Conservation (phyloP, 2,888 invertebrate genomes). For the Drosophila recens region DNA sequence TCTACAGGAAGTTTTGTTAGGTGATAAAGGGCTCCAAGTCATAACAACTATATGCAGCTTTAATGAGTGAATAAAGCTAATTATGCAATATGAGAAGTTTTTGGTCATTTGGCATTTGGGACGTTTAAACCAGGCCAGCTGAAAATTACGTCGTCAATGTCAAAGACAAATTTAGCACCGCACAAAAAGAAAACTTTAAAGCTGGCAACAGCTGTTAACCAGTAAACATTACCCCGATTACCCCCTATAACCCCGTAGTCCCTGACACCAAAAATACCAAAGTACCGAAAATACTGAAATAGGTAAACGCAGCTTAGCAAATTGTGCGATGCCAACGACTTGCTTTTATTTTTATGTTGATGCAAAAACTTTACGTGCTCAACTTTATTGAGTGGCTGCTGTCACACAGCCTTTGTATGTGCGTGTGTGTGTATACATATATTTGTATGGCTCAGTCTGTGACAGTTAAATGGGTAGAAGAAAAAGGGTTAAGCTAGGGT, state of each 20-base stretch:
- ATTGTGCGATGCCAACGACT: slow-evolving; percentile 66
- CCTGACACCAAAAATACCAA: slow-evolving; percentile 31
- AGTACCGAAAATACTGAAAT: slow-evolving; percentile 34
- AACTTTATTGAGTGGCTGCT: slow-evolving; percentile 68
- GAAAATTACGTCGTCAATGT: slow-evolving; percentile 48
- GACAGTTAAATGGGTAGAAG: slow-evolving; percentile 43
- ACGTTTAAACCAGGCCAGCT: slow-evolving; percentile 19
- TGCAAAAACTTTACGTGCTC: slow-evolving; percentile 70
- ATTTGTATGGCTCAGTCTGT: slow-evolving; percentile 22
- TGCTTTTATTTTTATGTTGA: slow-evolving; percentile 72
- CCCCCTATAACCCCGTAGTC: not conserved
- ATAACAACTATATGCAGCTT: slow-evolving; percentile 41
- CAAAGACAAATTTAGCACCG: slow-evolving; percentile 47
- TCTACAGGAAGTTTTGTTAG: not conserved
- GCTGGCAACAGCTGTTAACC: slow-evolving; percentile 43
- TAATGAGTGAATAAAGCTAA: slow-evolving; percentile 59
- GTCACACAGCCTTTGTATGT: slow-evolving; percentile 22
- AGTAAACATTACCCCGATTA: slow-evolving; percentile 19
- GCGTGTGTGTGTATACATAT: slow-evolving; percentile 11
- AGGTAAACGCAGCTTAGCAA: slow-evolving; percentile 70
- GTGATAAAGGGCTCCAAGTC: slow-evolving; percentile 10
- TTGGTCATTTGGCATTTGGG: slow-evolving; percentile 37
- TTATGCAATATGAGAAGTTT: slow-evolving; percentile 47
- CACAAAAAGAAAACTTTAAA: slow-evolving; percentile 46
- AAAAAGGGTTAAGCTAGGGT: slow-evolving; percentile 42